phyloP scores from a whole-genome alignment of 2,797 vertebrate genomes.

The Enteromius viviparus region DNA sequence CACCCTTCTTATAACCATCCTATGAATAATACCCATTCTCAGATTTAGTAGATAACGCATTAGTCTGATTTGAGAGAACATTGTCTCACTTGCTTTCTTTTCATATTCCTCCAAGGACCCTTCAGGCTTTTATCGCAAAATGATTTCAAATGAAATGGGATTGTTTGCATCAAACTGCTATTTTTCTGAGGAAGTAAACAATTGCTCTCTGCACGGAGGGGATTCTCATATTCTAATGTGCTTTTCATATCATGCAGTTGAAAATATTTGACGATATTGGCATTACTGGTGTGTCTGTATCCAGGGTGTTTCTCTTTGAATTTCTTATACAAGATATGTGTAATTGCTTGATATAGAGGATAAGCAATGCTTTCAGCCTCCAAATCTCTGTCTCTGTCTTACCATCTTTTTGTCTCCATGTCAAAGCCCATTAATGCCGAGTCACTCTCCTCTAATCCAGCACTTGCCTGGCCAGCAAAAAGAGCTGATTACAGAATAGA shows the following conservation, averaged over 20 bases:
- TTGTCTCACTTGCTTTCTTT: slow-evolving; percentile 5
- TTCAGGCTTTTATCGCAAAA: slow-evolving; percentile 27
- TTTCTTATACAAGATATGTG: slow-evolving; percentile 7
- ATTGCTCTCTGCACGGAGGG: neutral
- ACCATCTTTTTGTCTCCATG: slow-evolving; percentile 38
- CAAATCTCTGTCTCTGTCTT: slow-evolving; percentile 26
- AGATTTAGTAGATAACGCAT: neutral
- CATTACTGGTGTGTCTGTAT: neutral
- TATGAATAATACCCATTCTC: slow-evolving; percentile 16
- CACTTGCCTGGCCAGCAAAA: slow-evolving; percentile 65
- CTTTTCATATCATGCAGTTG: neutral
- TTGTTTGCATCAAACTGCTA: slow-evolving; percentile 5
- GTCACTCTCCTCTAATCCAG: slow-evolving; percentile 62
- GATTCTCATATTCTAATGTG: neutral
- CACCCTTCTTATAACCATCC: slow-evolving; percentile 1
- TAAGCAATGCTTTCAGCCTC: neutral
- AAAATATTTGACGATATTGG: neutral
- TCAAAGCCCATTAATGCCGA: slow-evolving; percentile 63
- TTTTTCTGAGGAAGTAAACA: neutral
- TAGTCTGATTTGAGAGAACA: slow-evolving; percentile 4
- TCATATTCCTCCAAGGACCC: slow-evolving; percentile 13
- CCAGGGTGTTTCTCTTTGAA: slow-evolving; percentile 2
- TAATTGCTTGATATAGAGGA: slow-evolving; percentile 31
- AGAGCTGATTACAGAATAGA: slow-evolving; percentile 65
- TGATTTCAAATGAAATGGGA: neutral